These are phyloP conservation scores for Actinostola sp. DNA, from an alignment of 92 coral and sea anemone species.

Conservation along the genomic window DNA sequence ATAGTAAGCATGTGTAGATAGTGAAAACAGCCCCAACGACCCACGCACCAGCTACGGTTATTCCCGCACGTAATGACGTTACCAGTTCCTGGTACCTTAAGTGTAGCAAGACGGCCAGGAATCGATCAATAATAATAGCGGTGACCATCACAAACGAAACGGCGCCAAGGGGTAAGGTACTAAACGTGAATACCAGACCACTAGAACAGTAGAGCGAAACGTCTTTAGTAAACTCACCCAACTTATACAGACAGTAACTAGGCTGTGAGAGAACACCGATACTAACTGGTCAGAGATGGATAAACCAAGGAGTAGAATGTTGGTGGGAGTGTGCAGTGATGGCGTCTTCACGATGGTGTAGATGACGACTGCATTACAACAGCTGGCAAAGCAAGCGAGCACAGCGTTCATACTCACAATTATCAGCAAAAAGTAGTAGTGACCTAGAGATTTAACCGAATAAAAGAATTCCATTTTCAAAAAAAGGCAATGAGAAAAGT, in stretches of 20 bases:
- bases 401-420: conserved; percentile 8
- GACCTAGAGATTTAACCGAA: no score
- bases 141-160: conserved; percentile 16
- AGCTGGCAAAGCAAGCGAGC: conserved; percentile 5
- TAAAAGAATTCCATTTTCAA: no score
- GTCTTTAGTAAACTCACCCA: neutral
- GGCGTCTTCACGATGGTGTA: conserved; percentile 24
- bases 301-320: conserved; percentile 4
- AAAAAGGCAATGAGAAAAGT: no score
- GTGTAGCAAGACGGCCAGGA: conserved; percentile 19
- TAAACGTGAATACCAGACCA: neutral
- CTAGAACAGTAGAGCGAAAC: neutral
- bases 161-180: neutral
- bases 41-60: neutral
- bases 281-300: conserved; percentile 5
- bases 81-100: conserved; percentile 19
- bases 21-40: neutral
- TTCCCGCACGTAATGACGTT: conserved; percentile 6
- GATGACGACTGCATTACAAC: conserved; percentile 18
- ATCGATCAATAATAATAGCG: conserved; percentile 21
- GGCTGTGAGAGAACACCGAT: conserved; percentile 24
- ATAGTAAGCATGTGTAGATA: neutral
- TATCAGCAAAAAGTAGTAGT: neutral
- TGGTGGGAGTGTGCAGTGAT: conserved; percentile 8
- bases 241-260: conserved; percentile 10